Evolutionary conservation across 2,888 invertebrate species (phyloP).

Genomic region (Drosophila tanythrix): DNA sequence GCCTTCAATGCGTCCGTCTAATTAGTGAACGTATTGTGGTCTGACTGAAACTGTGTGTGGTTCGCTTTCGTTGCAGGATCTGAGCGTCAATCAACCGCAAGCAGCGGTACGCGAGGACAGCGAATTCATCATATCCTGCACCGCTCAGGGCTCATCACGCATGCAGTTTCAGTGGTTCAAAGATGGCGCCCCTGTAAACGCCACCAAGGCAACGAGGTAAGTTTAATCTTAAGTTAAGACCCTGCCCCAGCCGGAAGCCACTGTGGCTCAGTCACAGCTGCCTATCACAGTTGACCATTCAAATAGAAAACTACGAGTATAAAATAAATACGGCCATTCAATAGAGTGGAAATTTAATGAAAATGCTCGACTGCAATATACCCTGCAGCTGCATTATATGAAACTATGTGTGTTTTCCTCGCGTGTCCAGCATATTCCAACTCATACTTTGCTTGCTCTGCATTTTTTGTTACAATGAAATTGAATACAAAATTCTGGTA

Average conservation of each 20-base stretch:
- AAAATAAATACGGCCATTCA: constrained; percentile 18
- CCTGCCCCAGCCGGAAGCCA: no score
- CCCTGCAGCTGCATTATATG: constrained; percentile 1
- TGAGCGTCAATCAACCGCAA: constrained; percentile 86
- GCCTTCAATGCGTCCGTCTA: constrained; percentile 25
- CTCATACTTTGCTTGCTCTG: neutral
- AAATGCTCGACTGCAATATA: neutral
- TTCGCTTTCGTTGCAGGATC: constrained; percentile 83
- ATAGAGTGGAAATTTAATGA: neutral
- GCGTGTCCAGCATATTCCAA: constrained; percentile 14
- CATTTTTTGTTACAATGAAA: constrained; percentile 49
- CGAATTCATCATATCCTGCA: constrained; percentile 91
- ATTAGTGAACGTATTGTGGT: constrained; percentile 54
- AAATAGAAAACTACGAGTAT: constrained; percentile 28
- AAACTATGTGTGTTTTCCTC: neutral
- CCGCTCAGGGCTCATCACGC: constrained; percentile 90
- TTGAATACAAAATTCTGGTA: constrained; percentile 23
- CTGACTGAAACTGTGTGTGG: constrained; percentile 10
- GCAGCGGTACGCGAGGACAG: constrained; percentile 88
- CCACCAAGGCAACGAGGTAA: constrained; percentile 90
- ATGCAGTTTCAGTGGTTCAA: constrained; percentile 93
- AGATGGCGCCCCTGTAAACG: constrained; percentile 91
- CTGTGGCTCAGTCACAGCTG: constrained; percentile 25
- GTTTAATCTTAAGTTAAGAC: constrained; percentile 36
- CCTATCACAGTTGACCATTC: constrained; percentile 12